phyloP scores from a whole-genome alignment of 2,888 invertebrate species.

The Lepidochitona cinerea region DNA sequence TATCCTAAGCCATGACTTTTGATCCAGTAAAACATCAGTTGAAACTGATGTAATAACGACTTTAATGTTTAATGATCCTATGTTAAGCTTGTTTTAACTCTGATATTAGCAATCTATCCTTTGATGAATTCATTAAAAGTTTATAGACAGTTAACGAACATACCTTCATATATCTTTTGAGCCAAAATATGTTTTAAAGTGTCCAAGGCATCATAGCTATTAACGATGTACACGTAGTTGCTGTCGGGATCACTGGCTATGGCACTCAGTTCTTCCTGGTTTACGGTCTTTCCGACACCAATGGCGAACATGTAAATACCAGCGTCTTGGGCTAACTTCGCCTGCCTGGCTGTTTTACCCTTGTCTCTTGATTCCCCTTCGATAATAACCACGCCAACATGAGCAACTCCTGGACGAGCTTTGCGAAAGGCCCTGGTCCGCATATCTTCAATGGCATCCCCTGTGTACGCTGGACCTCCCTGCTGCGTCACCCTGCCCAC shows the following conservation, averaged over 20 bases:
- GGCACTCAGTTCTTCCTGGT: conserved; percentile 38
- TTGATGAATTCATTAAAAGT: too few species aligned
- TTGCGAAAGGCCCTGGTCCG: conserved; percentile 31
- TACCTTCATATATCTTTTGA: conserved; percentile 51
- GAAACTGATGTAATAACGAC: too few species aligned
- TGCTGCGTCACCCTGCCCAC: conserved; percentile 26
- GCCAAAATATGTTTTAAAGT: conserved; percentile 41
- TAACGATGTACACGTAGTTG: conserved; percentile 44
- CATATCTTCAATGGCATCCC: conserved; percentile 40
- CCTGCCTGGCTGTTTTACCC: conserved; percentile 39
- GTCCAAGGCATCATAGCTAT: conserved; percentile 40
- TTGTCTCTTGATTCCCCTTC: conserved; percentile 58
- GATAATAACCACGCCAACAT: conserved; percentile 59
- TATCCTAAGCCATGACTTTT: too few species aligned
- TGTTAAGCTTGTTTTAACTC: too few species aligned
- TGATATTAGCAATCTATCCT: too few species aligned
- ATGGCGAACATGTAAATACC: conserved; percentile 54
- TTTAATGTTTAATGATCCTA: too few species aligned
- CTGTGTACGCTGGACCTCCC: conserved; percentile 33
- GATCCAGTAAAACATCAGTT: too few species aligned
- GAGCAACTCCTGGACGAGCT: conserved; percentile 37
- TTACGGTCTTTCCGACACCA: conserved; percentile 47
- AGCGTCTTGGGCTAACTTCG: conserved; percentile 34
- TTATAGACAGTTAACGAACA: too few species aligned
- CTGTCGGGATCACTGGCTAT: conserved; percentile 47